Conservation (phyloP, 2,113 vertebrate genomes). For the Apteryx mantelli region DNA sequence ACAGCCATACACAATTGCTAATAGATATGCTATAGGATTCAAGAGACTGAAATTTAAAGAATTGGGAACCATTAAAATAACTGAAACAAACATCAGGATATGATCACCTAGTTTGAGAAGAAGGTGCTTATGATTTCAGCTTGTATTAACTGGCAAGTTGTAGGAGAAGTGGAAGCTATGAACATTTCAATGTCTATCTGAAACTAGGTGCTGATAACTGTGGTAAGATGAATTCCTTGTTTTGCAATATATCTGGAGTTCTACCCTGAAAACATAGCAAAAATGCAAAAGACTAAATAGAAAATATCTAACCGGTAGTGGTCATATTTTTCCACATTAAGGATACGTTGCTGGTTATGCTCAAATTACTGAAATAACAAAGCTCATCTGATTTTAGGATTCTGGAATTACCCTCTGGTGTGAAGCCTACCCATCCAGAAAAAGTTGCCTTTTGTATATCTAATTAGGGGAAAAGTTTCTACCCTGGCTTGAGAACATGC, state of each 20-base stretch:
- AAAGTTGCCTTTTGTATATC: not conserved
- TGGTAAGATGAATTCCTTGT: not conserved
- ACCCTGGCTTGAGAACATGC: not conserved
- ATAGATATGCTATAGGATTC: not conserved
- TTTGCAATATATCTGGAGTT: not conserved
- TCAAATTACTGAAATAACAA: not conserved
- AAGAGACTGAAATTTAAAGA: not conserved
- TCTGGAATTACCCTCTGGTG: not conserved
- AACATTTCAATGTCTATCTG: not conserved
- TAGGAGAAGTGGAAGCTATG: not conserved
- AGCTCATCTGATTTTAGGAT: not conserved
- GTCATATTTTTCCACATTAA: not conserved
- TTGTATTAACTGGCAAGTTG: not conserved
- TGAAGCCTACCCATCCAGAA: not conserved
- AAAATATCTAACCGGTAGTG: not conserved
- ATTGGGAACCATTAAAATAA: not conserved
- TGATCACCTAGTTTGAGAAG: not conserved
- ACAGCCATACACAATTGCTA: not conserved
- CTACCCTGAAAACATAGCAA: not conserved
- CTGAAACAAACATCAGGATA: rapidly evolving
- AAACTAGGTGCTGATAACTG: not conserved
- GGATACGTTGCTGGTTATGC: not conserved
- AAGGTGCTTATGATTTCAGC: not conserved
- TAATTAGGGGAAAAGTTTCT: not conserved
- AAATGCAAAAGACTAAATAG: not conserved